Percentiles rank a stretch among this genome's conserved stretches.
Evolutionary conservation across 2,113 vertebrate species (phyloP).

Genomic region (Pongo abelii): DNA sequence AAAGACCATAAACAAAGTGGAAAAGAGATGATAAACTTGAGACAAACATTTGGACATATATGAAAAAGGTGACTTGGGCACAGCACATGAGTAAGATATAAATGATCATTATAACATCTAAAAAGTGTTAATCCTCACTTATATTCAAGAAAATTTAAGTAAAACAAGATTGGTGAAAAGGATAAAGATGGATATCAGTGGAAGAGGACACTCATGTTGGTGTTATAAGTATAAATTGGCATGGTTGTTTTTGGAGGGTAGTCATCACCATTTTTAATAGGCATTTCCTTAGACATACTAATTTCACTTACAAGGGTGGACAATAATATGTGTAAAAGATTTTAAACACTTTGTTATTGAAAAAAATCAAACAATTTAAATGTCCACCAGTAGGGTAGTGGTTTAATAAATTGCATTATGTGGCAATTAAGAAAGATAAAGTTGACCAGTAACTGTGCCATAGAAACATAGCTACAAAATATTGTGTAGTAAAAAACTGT

Average conservation of each 20-base stretch:
- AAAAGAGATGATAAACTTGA: background rate
- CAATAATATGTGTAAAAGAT: background rate
- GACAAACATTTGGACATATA: background rate
- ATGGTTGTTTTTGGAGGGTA: background rate
- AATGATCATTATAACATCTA: background rate
- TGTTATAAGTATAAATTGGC: background rate
- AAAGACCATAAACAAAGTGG: background rate
- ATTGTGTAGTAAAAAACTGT: background rate
- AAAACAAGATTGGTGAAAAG: background rate
- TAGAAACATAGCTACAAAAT: background rate
- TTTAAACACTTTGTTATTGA: background rate
- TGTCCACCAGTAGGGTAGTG: background rate
- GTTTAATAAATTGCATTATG: background rate
- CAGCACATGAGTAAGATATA: background rate
- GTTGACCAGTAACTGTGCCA: background rate
- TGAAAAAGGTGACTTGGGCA: background rate
- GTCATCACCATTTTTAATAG: background rate
- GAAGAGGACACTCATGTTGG: background rate
- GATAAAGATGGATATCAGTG: background rate
- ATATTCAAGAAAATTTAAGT: background rate
- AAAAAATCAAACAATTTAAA: background rate
- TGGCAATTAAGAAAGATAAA: conserved; percentile 1
- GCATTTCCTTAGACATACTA: background rate
- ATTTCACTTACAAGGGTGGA: background rate
- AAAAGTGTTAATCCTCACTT: background rate